These are phyloP conservation scores for Ophion obscuratus DNA, from an alignment of 2,888 invertebrate species.

Conservation along the genomic window DNA sequence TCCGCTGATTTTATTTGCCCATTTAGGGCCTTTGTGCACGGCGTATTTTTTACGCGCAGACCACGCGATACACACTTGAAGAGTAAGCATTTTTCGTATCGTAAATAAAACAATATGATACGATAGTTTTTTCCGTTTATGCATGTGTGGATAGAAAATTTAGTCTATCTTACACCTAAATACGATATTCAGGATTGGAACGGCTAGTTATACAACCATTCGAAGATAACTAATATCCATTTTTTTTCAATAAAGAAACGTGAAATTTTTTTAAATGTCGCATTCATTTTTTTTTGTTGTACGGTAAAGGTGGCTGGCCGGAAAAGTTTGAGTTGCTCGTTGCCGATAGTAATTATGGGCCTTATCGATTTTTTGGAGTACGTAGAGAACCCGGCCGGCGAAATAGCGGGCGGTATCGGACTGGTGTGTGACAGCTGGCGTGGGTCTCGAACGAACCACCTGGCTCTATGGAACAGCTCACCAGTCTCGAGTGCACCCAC, in stretches of 20 bases:
- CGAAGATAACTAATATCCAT: too few species aligned
- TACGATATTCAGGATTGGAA: too few species aligned
- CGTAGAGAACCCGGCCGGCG: conserved; percentile 63
- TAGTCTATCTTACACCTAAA: too few species aligned
- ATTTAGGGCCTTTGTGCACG: too few species aligned
- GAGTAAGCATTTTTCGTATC: too few species aligned
- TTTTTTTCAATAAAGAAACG: too few species aligned
- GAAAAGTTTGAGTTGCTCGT: conserved; percentile 42
- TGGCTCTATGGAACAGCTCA: conserved; percentile 45
- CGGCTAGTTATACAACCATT: too few species aligned
- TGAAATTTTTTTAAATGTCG: not conserved
- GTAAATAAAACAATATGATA: too few species aligned
- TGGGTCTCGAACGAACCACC: conserved; percentile 62
- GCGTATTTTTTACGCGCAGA: too few species aligned
- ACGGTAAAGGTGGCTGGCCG: not conserved
- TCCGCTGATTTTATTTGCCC: too few species aligned
- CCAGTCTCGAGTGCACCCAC: conserved; percentile 35
- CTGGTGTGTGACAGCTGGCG: conserved; percentile 67
- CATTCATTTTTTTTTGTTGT: not conserved
- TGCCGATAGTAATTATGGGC: conserved; percentile 29
- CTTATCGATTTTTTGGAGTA: conserved; percentile 55
- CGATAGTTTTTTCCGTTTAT: too few species aligned
- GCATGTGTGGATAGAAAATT: too few species aligned
- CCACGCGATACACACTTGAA: not conserved
- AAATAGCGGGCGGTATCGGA: conserved; percentile 70